Conservation (phyloP, 2,888 invertebrate genomes). For the Rhagonycha lutea region DNA sequence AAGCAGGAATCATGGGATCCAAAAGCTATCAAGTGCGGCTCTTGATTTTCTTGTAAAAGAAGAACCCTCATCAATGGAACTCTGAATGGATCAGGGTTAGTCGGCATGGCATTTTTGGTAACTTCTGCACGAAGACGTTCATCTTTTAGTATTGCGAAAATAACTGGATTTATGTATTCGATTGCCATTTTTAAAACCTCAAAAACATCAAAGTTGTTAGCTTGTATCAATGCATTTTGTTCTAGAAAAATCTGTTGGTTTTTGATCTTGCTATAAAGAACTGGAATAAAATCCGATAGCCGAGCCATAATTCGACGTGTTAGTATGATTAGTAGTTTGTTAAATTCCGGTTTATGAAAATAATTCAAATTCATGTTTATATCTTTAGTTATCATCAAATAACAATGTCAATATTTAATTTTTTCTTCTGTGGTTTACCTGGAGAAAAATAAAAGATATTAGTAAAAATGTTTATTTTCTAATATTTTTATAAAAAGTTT, state of each 20-base stretch:
- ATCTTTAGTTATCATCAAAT: background rate
- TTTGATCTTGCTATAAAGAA: background rate
- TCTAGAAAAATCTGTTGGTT: background rate
- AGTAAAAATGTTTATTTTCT: background rate
- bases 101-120: background rate
- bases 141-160: background rate
- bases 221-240: background rate
- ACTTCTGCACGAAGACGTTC: background rate
- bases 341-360: background rate
- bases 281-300: background rate
- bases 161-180: background rate
- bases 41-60: background rate
- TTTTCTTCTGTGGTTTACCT: background rate
- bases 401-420: background rate
- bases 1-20: background rate
- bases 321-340: background rate
- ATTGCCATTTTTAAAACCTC: background rate
- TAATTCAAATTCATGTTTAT: background rate
- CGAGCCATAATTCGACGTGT: too few relatives aligned
- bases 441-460: background rate
- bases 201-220: background rate
- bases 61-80: background rate
- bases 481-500: background rate
- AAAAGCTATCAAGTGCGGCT: background rate
- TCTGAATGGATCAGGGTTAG: background rate